Conservation (phyloP, 64 coral and sea anemone species). For the Platygyra sinensis region DNA sequence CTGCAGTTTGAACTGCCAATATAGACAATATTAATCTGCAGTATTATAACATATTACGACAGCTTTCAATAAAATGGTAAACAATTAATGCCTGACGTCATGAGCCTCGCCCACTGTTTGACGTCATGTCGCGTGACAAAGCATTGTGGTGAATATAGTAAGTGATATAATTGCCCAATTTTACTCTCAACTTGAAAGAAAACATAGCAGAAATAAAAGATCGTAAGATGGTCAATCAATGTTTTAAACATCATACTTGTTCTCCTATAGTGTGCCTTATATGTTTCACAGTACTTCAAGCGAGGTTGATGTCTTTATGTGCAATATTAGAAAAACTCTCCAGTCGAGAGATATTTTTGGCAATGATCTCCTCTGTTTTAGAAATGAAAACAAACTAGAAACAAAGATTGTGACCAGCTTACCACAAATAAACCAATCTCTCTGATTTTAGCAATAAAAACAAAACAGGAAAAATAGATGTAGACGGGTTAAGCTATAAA, state of each 20-base stretch:
- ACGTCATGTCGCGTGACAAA: neutral
- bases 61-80: neutral
- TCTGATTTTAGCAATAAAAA: neutral
- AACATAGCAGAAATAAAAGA: neutral
- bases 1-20: neutral
- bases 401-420: too few relatives aligned
- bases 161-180: neutral
- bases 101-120: neutral
- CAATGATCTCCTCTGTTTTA: neutral
- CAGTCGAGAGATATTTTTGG: neutral
- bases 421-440: neutral
- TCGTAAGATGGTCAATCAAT: neutral
- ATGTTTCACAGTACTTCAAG: neutral
- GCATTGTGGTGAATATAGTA: neutral
- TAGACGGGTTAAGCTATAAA: neutral
- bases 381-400: too few relatives aligned
- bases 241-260: neutral
- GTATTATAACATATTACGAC: neutral
- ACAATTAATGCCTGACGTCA: neutral
- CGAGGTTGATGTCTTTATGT: neutral
- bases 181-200: neutral
- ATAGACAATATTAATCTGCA: neutral
- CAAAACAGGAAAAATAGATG: neutral
- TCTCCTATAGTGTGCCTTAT: neutral
- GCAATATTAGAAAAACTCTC: neutral